Evolutionary conservation across 2,797 vertebrate genomes (phyloP).

Genomic region (Lacerta bilineata): DNA sequence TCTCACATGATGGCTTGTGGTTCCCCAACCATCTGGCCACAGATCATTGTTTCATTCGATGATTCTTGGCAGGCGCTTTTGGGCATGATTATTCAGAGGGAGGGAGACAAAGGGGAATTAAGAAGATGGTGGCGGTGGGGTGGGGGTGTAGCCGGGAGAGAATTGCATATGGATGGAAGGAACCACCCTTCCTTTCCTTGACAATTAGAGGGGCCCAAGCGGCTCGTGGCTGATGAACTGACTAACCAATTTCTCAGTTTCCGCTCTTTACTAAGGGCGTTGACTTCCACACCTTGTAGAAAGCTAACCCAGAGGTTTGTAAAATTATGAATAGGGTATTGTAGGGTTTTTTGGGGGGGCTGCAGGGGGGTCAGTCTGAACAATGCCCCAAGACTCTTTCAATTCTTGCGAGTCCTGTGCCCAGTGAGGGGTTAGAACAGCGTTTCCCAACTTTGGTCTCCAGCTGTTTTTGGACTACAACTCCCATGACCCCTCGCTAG

Average conservation of each 20-base stretch:
- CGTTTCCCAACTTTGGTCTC: too few species aligned
- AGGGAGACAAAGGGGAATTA: background rate
- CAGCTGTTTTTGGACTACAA: too few species aligned
- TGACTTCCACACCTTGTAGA: background rate
- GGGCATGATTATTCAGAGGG: background rate
- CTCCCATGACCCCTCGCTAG: too few species aligned
- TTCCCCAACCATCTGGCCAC: background rate
- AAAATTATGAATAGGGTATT: background rate
- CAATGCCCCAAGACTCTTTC: too few species aligned
- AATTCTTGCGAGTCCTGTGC: too few species aligned
- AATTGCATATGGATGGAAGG: background rate
- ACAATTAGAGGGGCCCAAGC: background rate
- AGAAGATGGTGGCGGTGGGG: background rate
- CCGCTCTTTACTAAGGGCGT: background rate
- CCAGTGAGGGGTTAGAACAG: too few species aligned
- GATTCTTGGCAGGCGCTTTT: constrained; percentile 18
- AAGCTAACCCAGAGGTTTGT: background rate
- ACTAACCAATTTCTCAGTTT: background rate
- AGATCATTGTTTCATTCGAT: background rate
- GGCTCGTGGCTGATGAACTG: background rate
- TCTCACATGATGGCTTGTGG: background rate
- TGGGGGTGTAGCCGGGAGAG: background rate
- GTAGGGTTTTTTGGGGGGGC: too few species aligned
- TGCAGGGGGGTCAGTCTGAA: too few species aligned
- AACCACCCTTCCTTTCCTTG: constrained; percentile 2